Base-by-base conservation (phyloP, 2,888 invertebrate species). In the Loripinus fragilis region DNA sequence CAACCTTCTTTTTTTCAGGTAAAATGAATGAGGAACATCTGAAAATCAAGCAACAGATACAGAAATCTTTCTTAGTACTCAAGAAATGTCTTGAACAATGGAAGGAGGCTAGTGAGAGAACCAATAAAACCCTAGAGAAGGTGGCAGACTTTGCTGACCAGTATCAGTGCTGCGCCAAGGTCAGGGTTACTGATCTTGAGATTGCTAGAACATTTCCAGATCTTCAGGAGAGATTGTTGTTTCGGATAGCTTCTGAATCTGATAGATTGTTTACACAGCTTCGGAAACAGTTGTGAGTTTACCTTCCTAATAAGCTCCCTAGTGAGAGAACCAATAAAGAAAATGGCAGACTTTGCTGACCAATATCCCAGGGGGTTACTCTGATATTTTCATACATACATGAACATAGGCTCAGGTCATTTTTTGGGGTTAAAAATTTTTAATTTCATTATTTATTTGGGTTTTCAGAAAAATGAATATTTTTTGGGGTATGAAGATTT, bases 111-210 rank as follows among this genome's bases (percentile, higher is more conserved):
- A 28, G 78, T 50, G 25, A 41, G 23, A 55, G 55, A 28, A 78
- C 72, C 25, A 41, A 30, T 60, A 30, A 28, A 30, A 55, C 41
- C 35, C n/a, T 85, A 12, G 38, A 73, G 15, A 71, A 72, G 20
- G 35, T 86, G n/a, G 45, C 42, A 2, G 86, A 86, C 68, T 65
- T 86, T 35, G 74, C 74, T 25, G 87, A 87, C 28, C 87, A 87
- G 35, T 80, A 81, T 38, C 75, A 52, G 42, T 81, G 83, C 70
- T 87, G 81, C 30, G 8, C 50, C 12, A 67, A 78, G 69, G 74
- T 78, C 17, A 35, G 71, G 35, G 74, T 75, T 35, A 30, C 50
- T 30, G 64, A 69, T n/a, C 52, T 80, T 23, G 38, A 55, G 7
- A 45, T 74, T 30, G n/a, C 41, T 25, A 55, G 25, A 33, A 41